Conservation (phyloP, 2,888 invertebrate species). For the Aphodius sticticus region DNA sequence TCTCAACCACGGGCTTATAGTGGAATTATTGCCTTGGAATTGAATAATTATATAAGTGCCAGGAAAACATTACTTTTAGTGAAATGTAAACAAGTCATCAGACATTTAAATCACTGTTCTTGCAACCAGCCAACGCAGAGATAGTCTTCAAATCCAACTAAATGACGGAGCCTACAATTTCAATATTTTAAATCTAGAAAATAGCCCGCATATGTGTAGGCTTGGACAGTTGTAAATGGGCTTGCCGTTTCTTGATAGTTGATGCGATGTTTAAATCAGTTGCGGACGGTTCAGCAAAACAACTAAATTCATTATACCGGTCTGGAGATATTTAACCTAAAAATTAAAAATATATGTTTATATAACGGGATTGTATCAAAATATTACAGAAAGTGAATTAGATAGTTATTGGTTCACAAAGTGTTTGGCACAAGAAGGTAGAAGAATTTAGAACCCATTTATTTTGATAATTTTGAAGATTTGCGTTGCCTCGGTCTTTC, state of each 20-base stretch:
- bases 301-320: no score
- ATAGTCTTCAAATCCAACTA: not conserved
- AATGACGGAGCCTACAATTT: not conserved
- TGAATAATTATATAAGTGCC: not conserved
- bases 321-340: no score
- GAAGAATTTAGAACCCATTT: no score
- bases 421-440: no score
- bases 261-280: no score
- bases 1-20: not conserved
- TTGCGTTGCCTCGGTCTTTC: no score
- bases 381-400: no score
- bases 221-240: not conserved
- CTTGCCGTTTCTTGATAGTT: not conserved
- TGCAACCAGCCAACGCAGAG: not conserved
- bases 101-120: not conserved
- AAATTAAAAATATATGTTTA: no score
- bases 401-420: no score
- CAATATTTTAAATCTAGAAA: constrained; percentile 4
- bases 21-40: not conserved
- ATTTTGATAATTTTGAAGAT: no score
- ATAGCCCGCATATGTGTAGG: not conserved
- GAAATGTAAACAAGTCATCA: not conserved
- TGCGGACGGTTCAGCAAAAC: no score
- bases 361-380: no score
- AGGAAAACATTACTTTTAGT: not conserved